Evolutionary conservation across 2,113 vertebrate species (phyloP).

Genomic region (Salvelinus alpinus): DNA sequence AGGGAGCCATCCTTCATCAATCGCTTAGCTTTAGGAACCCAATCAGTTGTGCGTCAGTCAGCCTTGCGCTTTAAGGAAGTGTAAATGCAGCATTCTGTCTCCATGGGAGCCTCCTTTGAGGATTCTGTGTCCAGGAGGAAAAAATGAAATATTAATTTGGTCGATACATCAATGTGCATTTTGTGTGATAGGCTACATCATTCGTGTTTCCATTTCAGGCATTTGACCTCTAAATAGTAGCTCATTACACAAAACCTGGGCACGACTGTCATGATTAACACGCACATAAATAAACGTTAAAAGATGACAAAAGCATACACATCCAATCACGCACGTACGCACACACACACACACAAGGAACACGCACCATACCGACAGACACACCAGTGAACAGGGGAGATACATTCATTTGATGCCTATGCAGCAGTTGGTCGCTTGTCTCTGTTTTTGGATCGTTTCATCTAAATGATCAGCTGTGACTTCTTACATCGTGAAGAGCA

Average conservation of each 20-base stretch:
- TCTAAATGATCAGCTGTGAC: not conserved
- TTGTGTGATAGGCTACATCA: not conserved
- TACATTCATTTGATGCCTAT: not conserved
- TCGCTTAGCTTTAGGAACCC: slow-evolving; percentile 29
- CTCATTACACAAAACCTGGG: not conserved
- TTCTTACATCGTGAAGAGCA: not conserved
- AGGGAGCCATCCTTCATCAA: slow-evolving; percentile 15
- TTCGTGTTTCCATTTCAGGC: not conserved
- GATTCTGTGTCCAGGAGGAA: not conserved
- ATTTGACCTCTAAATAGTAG: not conserved
- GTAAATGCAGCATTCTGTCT: not conserved
- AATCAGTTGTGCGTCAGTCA: slow-evolving; percentile 23
- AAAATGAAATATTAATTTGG: not conserved
- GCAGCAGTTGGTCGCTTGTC: not conserved
- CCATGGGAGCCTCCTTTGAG: not conserved
- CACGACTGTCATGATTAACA: not conserved
- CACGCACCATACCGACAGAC: not conserved
- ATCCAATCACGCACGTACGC: not conserved
- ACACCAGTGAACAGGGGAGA: not conserved
- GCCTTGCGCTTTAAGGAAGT: slow-evolving; percentile 4
- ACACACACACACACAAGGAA: slow-evolving; percentile 3
- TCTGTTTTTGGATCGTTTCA: not conserved
- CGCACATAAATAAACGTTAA: not conserved
- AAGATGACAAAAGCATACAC: not conserved
- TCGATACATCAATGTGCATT: not conserved